A percentile compares a stretch with the other conserved stretches of the same genome.
phyloP scores from a whole-genome alignment of 2,113 vertebrate genomes.

The Lethenteron reissneri region DNA sequence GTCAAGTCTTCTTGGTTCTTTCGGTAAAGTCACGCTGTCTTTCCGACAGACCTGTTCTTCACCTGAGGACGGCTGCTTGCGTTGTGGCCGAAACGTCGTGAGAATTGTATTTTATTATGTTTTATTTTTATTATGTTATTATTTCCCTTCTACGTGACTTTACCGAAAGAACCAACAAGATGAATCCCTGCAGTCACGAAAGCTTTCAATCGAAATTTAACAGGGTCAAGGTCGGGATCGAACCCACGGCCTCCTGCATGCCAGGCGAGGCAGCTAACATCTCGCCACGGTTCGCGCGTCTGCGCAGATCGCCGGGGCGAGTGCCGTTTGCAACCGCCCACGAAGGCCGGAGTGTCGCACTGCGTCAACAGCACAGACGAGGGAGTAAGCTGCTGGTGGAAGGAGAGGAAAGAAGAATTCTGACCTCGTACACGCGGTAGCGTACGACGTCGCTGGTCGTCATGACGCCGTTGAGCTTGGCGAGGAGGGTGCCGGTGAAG shows the following conservation, averaged over 20 bases:
- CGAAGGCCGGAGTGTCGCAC: not conserved
- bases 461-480: conserved; percentile 58
- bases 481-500: conserved; percentile 41
- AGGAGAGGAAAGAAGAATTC: conserved; percentile 3
- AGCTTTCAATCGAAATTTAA: too few relatives aligned
- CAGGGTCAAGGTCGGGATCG: not conserved
- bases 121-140: too few relatives aligned
- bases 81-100: too few relatives aligned
- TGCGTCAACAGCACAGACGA: not conserved
- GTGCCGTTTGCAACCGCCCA: not conserved
- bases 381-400: not conserved
- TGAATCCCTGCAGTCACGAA: too few relatives aligned
- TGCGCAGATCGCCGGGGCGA: not conserved
- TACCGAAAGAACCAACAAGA: too few relatives aligned
- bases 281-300: not conserved
- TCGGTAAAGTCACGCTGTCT: not conserved
- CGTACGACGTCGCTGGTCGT: conserved; percentile 44
- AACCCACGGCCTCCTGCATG: not conserved
- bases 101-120: too few relatives aligned
- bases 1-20: too few relatives aligned
- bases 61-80: too few relatives aligned
- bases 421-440: conserved; percentile 79
- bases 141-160: too few relatives aligned
- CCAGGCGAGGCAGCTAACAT: not conserved
- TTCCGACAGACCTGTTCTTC: too few relatives aligned